Evolutionary conservation across 1,140 invertebrate species (phyloP), one percentile per base, ranked within the genome.

Genomic region (Euura saliciscinereae): DNA sequence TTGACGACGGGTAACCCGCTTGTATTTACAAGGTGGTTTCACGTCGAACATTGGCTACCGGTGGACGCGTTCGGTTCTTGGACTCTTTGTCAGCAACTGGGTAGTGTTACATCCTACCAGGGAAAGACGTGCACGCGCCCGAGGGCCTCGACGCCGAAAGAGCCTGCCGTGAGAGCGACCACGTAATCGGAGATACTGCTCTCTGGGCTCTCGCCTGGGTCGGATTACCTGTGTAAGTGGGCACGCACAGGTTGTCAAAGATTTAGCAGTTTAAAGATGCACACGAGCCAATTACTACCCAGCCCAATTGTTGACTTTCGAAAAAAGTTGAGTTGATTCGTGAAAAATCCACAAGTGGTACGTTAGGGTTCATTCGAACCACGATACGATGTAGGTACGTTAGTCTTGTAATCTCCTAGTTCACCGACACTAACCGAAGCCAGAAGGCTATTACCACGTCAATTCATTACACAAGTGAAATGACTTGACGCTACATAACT

Each of bases 41-140:
- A 28, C 28, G 28, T 28, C 28, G 28, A 28, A 28, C 28, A 28
- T 28, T 28, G 51, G 51, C 51, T 59, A 59, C 51, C 51, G 51
- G 51, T n/a, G 51, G 10, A n/a, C 51, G 13, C 51, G 13, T n/a
- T 8, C 51, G 51, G 10, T 59, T 59, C 51, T n/a, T 59, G 13
- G 10, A 59, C 13, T n/a, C 51, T 59, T 59, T n/a, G 51, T 59
- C 51, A 59, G 51, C 51, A 59, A 59, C 8, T 11, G 51, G 51
- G 51, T 59, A 59, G 51, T 59, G 51, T 59, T 59, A 59, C 51
- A n/a, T 59, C 13, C 51, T 59, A 59, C 51, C 51, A 28, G 51
- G 10, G 28, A 28, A 28, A 28, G 28, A 28, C 51, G 8, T 59
- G 51, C 51, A 59, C 51, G 51, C 51, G 51, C 28, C 28, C 28